Base-by-base conservation (phyloP, 1,140 invertebrate genomes). In the Lamellibrachia luymesi region DNA sequence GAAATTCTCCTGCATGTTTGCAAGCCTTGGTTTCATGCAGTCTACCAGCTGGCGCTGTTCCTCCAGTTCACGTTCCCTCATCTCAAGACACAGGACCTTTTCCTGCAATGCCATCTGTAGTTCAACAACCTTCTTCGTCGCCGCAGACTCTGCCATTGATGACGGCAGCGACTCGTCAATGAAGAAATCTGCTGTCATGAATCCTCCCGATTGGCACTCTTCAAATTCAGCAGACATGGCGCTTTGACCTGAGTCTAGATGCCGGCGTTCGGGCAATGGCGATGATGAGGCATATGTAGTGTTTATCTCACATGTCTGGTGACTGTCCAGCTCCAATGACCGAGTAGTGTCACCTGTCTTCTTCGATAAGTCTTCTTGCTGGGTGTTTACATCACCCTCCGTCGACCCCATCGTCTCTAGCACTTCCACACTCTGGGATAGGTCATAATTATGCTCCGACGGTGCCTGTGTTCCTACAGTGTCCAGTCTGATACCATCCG, bases 111-210 rank as follows among this genome's bases (percentile, higher is more conserved):
- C 94, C 64, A 94, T 94, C 93, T 96, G 95, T 51, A 96, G 93
- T 92, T 96, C 95, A 38, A 94, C 94, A 25, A 92, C 49, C 89
- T 94, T 94, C 49, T 91, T 94, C 56, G 94, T 95, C 27, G 94
- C 94, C 49, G 95, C 95, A 25, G 95, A 95, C 90, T 96, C 96
- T 1, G 96, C 95, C 89, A 96, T 96, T 27, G 96, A 96, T 25
- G 96, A 96, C 50, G 96, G 96, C 96, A 96, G 96, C 80, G 98
- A 98, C 96, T 98, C 98, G 95, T 98, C 98, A 96, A 98, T 98
- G 97, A 98, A 98, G 97, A 97, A 98, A 95, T 98, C 98, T 92
- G 98, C 97, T 94, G 97, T 97, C 95, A 97, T 97, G 96, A 98
- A 98, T 96, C 98, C 98, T 92, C 95, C 95, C 10, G 95, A 95